phyloP scores from a whole-genome alignment of 2,797 vertebrate species.

The Sebastes iracundus region DNA sequence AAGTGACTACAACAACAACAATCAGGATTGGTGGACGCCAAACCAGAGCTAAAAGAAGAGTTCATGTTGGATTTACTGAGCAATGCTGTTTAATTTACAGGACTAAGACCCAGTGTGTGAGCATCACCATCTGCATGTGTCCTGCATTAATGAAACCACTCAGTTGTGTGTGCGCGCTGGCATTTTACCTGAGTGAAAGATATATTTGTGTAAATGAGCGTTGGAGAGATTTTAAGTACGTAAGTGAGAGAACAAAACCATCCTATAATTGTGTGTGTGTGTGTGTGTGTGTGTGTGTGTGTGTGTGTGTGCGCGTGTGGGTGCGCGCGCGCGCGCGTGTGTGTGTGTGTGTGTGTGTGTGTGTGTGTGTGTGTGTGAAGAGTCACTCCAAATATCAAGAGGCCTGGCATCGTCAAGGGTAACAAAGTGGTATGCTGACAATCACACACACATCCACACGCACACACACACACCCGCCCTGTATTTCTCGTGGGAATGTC shows the following conservation, averaged over 20 bases:
- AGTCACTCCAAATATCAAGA: conserved; percentile 53
- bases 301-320: background rate
- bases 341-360: background rate
- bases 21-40: no score
- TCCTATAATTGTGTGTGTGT: background rate
- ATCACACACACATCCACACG: conserved; percentile 20
- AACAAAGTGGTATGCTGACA: conserved; percentile 60
- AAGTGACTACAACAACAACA: background rate
- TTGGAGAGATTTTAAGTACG: background rate
- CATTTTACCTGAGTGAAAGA: background rate
- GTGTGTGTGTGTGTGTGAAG: conserved; percentile 20
- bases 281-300: background rate
- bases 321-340: background rate
- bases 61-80: background rate
- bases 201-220: background rate
- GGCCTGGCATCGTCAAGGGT: conserved; percentile 43
- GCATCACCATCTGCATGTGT: background rate
- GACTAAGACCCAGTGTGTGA: background rate
- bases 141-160: conserved; percentile 10
- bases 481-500: conserved; percentile 63
- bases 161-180: background rate
- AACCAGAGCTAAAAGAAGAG: background rate
- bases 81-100: background rate
- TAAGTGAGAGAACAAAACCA: background rate
- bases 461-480: background rate